These are phyloP conservation scores for Potamarius usumacintae DNA, from an alignment of 2,113 vertebrate species.

Conservation along the genomic window DNA sequence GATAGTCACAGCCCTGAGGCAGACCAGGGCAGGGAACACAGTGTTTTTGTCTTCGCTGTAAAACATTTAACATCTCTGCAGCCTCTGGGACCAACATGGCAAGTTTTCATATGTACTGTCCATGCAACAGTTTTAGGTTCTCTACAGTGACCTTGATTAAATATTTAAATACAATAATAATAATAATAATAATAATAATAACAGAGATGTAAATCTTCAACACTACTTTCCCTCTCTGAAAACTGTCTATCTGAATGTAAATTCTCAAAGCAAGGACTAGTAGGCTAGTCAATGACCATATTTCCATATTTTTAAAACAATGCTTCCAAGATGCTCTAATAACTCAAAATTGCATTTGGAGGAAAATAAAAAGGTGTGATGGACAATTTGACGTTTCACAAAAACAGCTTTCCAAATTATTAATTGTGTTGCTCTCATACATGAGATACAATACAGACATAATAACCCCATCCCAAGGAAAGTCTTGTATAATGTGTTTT, in stretches of 20 bases:
- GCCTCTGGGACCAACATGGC: conserved; percentile 14
- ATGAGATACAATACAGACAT: not conserved
- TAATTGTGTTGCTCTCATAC: not conserved
- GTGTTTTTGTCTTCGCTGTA: conserved; percentile 21
- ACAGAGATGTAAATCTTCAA: not conserved
- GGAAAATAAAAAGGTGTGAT: not conserved
- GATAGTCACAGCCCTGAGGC: not conserved
- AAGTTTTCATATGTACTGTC: not conserved
- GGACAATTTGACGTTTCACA: not conserved
- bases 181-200: not conserved
- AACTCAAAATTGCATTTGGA: not conserved
- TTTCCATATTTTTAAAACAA: no score
- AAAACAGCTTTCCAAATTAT: not conserved
- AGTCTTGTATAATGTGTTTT: not conserved
- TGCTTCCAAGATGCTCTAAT: not conserved
- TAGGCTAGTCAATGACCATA: not conserved
- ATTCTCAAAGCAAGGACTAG: not conserved
- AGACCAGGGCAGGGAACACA: not conserved
- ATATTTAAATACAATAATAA: not conserved
- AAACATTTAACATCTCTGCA: conserved; percentile 36
- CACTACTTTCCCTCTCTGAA: not conserved
- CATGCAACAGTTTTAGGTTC: not conserved
- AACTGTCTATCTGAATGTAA: not conserved
- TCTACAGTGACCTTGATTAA: not conserved
- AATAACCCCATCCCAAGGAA: not conserved